These are phyloP conservation scores for Tetropium fuscum DNA, from an alignment of 2,888 invertebrate species.

Conservation along the genomic window DNA sequence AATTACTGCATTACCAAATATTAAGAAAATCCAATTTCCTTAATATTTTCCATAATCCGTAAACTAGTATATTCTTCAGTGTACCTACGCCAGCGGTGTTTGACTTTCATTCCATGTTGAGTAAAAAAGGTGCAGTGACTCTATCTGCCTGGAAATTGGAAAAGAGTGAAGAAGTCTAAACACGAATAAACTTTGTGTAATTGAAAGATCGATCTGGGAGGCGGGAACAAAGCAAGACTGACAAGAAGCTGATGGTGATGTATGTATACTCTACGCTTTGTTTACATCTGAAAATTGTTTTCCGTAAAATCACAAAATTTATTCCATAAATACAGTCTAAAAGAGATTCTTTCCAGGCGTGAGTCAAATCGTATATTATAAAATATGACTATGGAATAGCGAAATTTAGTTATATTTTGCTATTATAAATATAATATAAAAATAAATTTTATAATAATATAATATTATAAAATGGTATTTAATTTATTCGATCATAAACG, in stretches of 20 bases:
- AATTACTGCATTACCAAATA: too few species aligned
- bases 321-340: slow-evolving; percentile 25
- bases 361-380: slow-evolving; percentile 2
- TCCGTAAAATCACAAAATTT: slow-evolving; percentile 24
- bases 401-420: too few species aligned
- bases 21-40: too few species aligned
- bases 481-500: too few species aligned
- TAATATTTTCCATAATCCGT: too few species aligned
- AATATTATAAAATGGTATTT: too few species aligned
- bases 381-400: too few species aligned
- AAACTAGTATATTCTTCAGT: too few species aligned
- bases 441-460: too few species aligned
- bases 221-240: slow-evolving; percentile 20
- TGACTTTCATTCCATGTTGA: too few species aligned
- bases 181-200: slow-evolving; percentile 28
- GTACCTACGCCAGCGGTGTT: too few species aligned
- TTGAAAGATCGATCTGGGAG: slow-evolving; percentile 30
- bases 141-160: neutral
- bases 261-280: slow-evolving; percentile 26
- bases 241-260: slow-evolving; percentile 29
- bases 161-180: slow-evolving; percentile 18
- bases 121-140: neutral
- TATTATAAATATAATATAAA: too few species aligned
- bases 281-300: slow-evolving; percentile 35
- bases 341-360: neutral